Evolutionary conservation across 2,888 invertebrate genomes (phyloP).

Genomic region (Bombylius discolor): DNA sequence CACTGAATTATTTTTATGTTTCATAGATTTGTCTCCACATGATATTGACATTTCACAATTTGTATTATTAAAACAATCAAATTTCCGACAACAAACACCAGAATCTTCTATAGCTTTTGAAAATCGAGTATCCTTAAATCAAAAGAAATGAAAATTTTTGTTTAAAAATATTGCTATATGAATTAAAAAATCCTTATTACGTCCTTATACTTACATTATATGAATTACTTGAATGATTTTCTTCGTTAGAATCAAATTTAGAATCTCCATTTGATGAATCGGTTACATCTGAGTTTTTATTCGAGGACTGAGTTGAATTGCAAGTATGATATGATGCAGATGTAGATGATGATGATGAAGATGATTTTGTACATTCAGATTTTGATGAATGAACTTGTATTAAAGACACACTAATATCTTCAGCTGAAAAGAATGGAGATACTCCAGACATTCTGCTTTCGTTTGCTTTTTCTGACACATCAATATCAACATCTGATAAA

Average conservation of each 20-base stretch:
- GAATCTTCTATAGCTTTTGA: constrained; percentile 36
- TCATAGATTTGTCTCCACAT: too few species aligned
- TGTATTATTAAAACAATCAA: constrained; percentile 37
- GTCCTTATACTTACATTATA: too few species aligned
- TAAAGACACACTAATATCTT: constrained; percentile 39
- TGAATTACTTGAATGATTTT: too few species aligned
- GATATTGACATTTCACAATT: constrained; percentile 41
- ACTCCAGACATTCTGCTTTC: constrained; percentile 54
- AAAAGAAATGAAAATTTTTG: too few species aligned
- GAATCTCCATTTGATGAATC: too few species aligned
- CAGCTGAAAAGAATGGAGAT: constrained; percentile 59
- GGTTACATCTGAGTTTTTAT: too few species aligned
- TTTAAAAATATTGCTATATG: too few species aligned
- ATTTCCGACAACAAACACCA: constrained; percentile 41
- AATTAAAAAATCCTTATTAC: too few species aligned
- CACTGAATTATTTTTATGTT: too few species aligned
- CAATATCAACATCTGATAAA: constrained; percentile 34
- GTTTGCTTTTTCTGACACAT: constrained; percentile 30
- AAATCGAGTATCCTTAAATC: neutral
- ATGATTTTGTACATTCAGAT: too few species aligned
- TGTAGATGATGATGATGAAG: constrained; percentile 18
- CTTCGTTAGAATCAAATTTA: too few species aligned
- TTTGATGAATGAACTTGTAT: too few species aligned
- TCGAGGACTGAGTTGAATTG: constrained; percentile 19
- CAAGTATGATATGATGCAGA: constrained; percentile 34